Conservation (phyloP, 2,888 invertebrate species). For the Cordilura impudica region DNA sequence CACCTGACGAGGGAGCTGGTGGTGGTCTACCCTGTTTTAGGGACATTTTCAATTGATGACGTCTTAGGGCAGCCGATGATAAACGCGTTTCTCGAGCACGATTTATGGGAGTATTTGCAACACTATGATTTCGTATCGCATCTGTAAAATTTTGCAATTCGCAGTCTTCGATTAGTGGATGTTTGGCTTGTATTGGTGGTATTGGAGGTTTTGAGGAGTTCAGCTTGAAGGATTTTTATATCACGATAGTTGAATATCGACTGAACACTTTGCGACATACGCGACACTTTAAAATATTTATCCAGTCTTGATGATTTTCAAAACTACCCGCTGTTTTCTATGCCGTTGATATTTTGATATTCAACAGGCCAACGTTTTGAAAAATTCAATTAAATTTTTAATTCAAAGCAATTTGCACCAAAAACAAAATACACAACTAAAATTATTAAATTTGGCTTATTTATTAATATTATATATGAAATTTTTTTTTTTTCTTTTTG, state of each 20-base stretch:
- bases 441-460: not conserved
- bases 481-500: constrained; percentile 29
- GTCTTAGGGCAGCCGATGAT: constrained; percentile 68
- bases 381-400: not conserved
- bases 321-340: constrained; percentile 7
- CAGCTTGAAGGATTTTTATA: constrained; percentile 66
- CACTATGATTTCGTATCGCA: constrained; percentile 65
- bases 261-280: constrained; percentile 63
- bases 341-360: not conserved
- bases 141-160: constrained; percentile 65
- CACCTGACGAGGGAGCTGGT: constrained; percentile 70
- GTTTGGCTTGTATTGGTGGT: constrained; percentile 66
- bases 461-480: constrained; percentile 28
- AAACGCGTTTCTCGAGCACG: constrained; percentile 64
- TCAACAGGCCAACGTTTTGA: constrained; percentile 20
- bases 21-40: constrained; percentile 73
- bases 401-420: constrained; percentile 49
- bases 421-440: constrained; percentile 18
- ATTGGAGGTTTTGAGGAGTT: constrained; percentile 74
- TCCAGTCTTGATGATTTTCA: constrained; percentile 41
- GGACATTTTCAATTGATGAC: constrained; percentile 72
- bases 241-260: constrained; percentile 43
- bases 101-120: constrained; percentile 11
- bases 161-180: constrained; percentile 61
- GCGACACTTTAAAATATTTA: constrained; percentile 58